These are phyloP conservation scores for Apogon talboti DNA, from an alignment of 2,797 vertebrate genomes.

Conservation along the genomic window DNA sequence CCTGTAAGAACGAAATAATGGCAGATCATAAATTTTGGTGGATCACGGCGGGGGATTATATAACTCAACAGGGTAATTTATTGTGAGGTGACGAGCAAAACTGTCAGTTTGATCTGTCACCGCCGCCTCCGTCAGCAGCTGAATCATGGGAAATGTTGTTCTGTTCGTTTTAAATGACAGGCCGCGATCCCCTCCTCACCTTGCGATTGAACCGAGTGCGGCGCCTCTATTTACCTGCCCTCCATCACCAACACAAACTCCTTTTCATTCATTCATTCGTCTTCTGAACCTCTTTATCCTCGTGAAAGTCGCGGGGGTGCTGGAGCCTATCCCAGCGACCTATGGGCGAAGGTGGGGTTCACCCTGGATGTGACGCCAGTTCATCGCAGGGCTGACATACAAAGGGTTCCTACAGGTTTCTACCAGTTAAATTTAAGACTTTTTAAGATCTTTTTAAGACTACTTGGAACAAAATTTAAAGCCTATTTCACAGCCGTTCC, in stretches of 20 bases:
- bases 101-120: constrained; percentile 57
- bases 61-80: constrained; percentile 57
- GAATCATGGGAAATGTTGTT: constrained; percentile 63
- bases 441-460: no score
- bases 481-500: no score
- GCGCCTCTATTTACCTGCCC: constrained; percentile 55
- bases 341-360: no score
- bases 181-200: constrained; percentile 39
- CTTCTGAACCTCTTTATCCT: no score
- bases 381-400: no score
- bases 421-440: no score
- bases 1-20: constrained; percentile 63
- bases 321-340: no score
- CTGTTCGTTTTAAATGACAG: constrained; percentile 49
- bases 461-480: no score
- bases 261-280: neutral
- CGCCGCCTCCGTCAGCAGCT: constrained; percentile 22
- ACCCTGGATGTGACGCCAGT: no score
- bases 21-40: constrained; percentile 51
- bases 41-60: constrained; percentile 47
- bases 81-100: constrained; percentile 57
- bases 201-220: constrained; percentile 38
- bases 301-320: no score
- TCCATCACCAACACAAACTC: constrained; percentile 12
- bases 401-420: no score